Conservation (phyloP, 1,140 invertebrate genomes). For the Choristoneura fumiferana region DNA sequence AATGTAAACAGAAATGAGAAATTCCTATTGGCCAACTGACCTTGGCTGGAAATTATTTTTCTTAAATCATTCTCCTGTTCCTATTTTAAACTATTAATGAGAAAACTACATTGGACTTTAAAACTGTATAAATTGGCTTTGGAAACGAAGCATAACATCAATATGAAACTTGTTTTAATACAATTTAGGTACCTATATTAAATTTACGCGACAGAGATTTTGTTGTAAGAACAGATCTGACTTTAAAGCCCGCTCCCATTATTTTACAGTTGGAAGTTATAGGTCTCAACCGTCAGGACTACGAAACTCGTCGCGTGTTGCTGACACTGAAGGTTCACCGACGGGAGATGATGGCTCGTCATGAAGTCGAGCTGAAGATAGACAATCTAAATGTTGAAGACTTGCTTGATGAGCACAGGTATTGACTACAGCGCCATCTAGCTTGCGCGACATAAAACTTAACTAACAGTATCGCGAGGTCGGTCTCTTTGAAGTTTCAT, state of each 20-base stretch:
- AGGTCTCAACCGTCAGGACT: slow-evolving; percentile 86
- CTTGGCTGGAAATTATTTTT: background rate
- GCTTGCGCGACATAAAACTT: no score
- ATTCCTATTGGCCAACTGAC: background rate
- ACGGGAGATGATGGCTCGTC: slow-evolving; percentile 82
- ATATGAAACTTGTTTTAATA: no score
- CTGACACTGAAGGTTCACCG: slow-evolving; percentile 82
- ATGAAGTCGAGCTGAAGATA: slow-evolving; percentile 92
- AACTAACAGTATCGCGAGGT: no score
- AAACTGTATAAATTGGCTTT: no score
- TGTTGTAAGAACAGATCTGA: no score
- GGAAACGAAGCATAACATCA: no score
- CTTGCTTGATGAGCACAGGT: slow-evolving; percentile 82
- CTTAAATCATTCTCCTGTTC: no score
- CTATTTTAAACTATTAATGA: no score
- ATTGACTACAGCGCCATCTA: background rate
- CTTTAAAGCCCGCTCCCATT: background rate
- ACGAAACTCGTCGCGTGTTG: slow-evolving; percentile 84
- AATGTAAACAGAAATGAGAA: slow-evolving; percentile 3
- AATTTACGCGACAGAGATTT: no score
- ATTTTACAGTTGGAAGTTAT: slow-evolving; percentile 85
- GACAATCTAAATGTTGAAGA: slow-evolving; percentile 93
- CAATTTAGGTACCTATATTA: no score
- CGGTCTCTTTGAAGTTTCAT: no score
- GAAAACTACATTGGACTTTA: no score